A percentile compares a stretch with the other conserved stretches of the same genome.
These are phyloP conservation scores for Penaeus japonicus DNA, from an alignment of 1,140 invertebrate genomes.

Conservation along the genomic window DNA sequence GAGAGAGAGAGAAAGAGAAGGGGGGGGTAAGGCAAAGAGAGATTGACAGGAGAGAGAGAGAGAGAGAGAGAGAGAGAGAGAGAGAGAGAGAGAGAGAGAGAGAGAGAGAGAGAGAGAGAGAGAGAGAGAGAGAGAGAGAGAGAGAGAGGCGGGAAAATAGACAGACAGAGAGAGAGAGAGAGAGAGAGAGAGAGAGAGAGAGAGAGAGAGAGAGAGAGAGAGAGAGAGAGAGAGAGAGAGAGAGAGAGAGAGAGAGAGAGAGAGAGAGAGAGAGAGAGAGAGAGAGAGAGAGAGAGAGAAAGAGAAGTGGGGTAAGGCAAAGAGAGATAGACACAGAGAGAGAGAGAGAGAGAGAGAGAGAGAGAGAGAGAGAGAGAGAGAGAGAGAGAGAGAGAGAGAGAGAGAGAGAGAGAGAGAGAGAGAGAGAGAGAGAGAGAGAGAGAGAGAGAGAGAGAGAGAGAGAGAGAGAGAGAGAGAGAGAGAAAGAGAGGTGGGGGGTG, in stretches of 20 bases:
- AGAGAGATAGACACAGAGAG: too few species aligned
- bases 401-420: neutral
- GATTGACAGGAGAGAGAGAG: too few species aligned
- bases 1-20: too few species aligned
- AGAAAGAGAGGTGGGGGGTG: neutral
- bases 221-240: too few species aligned
- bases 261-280: neutral
- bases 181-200: neutral
- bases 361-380: too few species aligned
- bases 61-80: too few species aligned
- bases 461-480: neutral
- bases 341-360: too few species aligned
- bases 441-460: neutral
- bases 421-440: too few species aligned
- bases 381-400: neutral
- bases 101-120: neutral
- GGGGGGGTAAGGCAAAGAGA: neutral
- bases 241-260: neutral
- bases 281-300: too few species aligned
- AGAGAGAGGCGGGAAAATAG: too few species aligned
- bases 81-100: neutral
- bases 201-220: neutral
- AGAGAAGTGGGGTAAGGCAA: neutral
- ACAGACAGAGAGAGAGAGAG: neutral
- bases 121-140: neutral